phyloP scores from a whole-genome alignment of 92 coral and sea anemone species.

The Porites cylindrica region DNA sequence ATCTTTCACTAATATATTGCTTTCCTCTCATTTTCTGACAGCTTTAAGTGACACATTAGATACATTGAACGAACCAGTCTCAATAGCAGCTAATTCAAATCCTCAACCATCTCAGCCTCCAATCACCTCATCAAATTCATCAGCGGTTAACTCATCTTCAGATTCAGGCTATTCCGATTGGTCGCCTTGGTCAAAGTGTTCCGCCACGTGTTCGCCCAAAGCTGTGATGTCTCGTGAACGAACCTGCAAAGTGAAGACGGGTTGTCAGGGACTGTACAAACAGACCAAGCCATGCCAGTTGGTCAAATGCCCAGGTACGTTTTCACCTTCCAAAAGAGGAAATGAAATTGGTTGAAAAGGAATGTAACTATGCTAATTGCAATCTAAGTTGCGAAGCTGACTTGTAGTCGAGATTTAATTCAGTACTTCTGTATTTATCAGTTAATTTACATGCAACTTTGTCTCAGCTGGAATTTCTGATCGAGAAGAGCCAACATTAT shows the following conservation, averaged over 20 bases:
- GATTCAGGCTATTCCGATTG: slow-evolving; percentile 34
- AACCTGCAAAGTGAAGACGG: slow-evolving; percentile 70
- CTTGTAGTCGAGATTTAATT: too few species aligned
- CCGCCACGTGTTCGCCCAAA: slow-evolving; percentile 65
- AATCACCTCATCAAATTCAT: neutral
- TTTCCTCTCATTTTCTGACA: neutral
- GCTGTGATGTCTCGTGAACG: slow-evolving; percentile 72
- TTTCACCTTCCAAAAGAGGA: neutral
- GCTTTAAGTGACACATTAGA: neutral
- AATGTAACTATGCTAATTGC: too few species aligned
- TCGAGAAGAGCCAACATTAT: too few species aligned
- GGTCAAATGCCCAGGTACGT: slow-evolving; percentile 69
- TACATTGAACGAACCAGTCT: neutral
- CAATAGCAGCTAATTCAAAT: neutral
- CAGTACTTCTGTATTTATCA: too few species aligned
- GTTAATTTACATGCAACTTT: too few species aligned
- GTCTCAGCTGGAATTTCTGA: too few species aligned
- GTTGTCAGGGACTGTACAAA: slow-evolving; percentile 56
- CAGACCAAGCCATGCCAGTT: slow-evolving; percentile 63
- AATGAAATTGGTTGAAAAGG: too few species aligned
- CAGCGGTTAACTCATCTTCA: neutral
- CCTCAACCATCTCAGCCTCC: neutral
- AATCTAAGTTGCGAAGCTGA: too few species aligned
- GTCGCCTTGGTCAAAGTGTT: slow-evolving; percentile 76
- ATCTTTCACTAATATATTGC: neutral